Conservation (phyloP, 2,113 vertebrate species). For the Pimephales promelas region DNA sequence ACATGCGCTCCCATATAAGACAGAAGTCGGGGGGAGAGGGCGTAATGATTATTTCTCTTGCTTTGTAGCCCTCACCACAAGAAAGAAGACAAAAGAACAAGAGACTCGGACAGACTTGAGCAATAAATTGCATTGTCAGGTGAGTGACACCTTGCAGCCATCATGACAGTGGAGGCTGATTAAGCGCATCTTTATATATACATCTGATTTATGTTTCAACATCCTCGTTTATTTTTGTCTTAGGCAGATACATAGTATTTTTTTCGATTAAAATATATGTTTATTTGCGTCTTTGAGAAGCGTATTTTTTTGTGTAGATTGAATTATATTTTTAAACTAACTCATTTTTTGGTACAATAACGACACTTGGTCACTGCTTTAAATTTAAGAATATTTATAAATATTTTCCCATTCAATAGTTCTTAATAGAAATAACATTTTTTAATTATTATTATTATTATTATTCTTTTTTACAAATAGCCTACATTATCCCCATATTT, state of each 20-base stretch:
- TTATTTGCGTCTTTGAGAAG: background rate
- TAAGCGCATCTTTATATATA: constrained; percentile 3
- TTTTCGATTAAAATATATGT: background rate
- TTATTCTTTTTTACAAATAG: no score
- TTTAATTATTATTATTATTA: no score
- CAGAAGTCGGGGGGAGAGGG: constrained; percentile 73
- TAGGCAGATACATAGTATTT: background rate
- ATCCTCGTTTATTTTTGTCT: background rate
- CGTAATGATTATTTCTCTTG: constrained; percentile 72
- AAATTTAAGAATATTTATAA: background rate
- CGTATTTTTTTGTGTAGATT: background rate
- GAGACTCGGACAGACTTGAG: constrained; percentile 36
- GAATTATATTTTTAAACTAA: background rate
- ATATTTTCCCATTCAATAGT: background rate
- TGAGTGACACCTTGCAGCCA: constrained; percentile 53
- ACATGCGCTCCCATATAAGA: constrained; percentile 76
- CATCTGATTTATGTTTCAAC: background rate
- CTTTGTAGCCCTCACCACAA: constrained; percentile 52
- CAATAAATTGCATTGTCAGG: constrained; percentile 62
- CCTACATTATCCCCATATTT: background rate
- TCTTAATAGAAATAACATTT: background rate
- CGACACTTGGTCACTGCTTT: background rate
- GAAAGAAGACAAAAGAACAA: constrained; percentile 57
- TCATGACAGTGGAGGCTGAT: background rate
- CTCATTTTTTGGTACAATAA: background rate